Percentiles rank a stretch among this genome's conserved stretches.
phyloP scores from a whole-genome alignment of 2,797 vertebrate genomes.

The Acridotheres tristis region DNA sequence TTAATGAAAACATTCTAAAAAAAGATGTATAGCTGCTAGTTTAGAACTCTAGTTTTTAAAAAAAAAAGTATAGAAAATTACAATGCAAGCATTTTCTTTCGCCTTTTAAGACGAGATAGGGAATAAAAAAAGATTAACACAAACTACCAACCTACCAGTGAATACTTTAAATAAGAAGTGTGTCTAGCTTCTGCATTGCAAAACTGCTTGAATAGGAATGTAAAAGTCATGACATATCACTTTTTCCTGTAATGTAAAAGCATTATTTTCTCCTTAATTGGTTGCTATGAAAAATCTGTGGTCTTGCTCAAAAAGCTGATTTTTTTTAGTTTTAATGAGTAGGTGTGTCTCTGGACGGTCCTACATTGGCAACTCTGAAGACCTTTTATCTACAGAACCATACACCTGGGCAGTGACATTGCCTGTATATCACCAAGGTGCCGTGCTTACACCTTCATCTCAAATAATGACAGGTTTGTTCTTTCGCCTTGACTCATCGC shows the following conservation, averaged over 20 bases:
- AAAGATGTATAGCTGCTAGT: not conserved
- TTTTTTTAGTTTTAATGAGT: slow-evolving; percentile 48
- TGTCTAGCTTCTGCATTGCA: slow-evolving; percentile 1
- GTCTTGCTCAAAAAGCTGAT: not conserved
- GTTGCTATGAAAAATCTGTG: slow-evolving; percentile 29
- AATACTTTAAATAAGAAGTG: not conserved
- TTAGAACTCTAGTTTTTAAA: not conserved
- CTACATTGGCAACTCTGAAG: not conserved
- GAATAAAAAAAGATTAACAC: slow-evolving; percentile 24
- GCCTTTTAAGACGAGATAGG: not conserved
- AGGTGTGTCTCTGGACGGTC: not conserved
- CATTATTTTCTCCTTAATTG: slow-evolving; percentile 19
- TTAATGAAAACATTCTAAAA: slow-evolving; percentile 37
- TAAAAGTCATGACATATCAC: slow-evolving; percentile 24
- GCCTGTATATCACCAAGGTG: not conserved
- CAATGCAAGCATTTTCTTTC: slow-evolving; percentile 23
- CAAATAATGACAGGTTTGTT: slow-evolving; percentile 9
- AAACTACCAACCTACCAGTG: not conserved
- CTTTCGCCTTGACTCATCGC: not conserved
- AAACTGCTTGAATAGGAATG: slow-evolving; percentile 30
- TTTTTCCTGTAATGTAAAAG: not conserved
- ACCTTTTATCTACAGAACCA: not conserved
- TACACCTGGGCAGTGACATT: not conserved
- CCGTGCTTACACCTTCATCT: not conserved
- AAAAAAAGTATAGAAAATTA: slow-evolving; percentile 30